Evolutionary conservation across 2,888 invertebrate genomes (phyloP).

Genomic region (Vesta saturnalis): DNA sequence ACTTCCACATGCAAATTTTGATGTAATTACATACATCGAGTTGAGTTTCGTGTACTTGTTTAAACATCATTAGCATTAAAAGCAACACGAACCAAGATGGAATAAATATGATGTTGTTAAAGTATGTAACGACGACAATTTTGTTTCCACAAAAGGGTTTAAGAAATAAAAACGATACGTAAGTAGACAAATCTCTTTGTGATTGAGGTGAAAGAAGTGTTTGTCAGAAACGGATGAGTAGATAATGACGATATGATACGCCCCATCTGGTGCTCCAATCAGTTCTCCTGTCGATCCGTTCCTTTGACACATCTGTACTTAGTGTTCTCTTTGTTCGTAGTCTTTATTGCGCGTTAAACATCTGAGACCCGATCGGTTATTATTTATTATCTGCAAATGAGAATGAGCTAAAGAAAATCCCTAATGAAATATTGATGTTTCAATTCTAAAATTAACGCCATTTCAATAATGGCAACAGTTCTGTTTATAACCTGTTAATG

Average conservation of each 20-base stretch:
- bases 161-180: conserved; percentile 30
- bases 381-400: conserved; percentile 12
- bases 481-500: not conserved
- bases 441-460: not conserved
- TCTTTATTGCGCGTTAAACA: conserved; percentile 32
- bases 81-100: not conserved
- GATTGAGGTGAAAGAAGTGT: conserved; percentile 51
- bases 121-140: not conserved
- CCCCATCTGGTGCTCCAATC: conserved; percentile 58
- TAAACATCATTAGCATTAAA: not conserved
- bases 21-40: not conserved
- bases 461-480: not conserved
- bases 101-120: not conserved
- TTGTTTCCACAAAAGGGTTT: conserved; percentile 17
- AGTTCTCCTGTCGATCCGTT: conserved; percentile 55
- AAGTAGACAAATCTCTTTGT: conserved; percentile 54
- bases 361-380: conserved; percentile 5
- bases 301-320: conserved; percentile 42
- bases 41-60: conserved; percentile 1
- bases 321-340: conserved; percentile 35
- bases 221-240: conserved; percentile 56
- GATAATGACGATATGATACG: conserved; percentile 56
- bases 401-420: conserved; percentile 4
- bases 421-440: conserved; percentile 9
- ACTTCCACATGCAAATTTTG: not conserved